These are phyloP conservation scores for Pangasianodon hypophthalmus DNA, from an alignment of 2,113 vertebrate species.

Conservation along the genomic window DNA sequence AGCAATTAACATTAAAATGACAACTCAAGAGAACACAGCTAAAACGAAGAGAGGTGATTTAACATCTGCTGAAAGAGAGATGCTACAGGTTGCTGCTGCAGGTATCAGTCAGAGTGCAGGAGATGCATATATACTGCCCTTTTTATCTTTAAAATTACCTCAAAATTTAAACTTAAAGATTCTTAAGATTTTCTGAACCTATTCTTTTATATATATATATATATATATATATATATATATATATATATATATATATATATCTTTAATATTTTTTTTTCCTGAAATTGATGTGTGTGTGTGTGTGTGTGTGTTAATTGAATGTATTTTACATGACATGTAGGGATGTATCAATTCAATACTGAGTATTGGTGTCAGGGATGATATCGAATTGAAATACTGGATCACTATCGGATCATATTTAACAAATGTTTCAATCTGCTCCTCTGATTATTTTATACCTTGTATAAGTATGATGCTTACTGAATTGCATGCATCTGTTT, in stretches of 20 bases:
- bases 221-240: too few relatives aligned
- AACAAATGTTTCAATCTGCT: neutral
- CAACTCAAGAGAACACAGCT: conserved; percentile 65
- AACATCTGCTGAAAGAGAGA: conserved; percentile 76
- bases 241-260: too few relatives aligned
- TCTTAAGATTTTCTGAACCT: neutral
- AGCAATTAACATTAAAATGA: conserved; percentile 3
- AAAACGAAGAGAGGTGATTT: conserved; percentile 76
- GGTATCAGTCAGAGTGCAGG: conserved; percentile 48
- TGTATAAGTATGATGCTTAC: neutral
- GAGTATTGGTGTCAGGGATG: neutral
- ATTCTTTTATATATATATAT: too few relatives aligned
- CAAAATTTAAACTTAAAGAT: neutral
- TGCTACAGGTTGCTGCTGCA: conserved; percentile 76
- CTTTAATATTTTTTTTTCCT: neutral
- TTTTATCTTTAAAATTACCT: neutral
- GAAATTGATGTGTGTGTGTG: neutral
- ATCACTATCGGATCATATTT: neutral
- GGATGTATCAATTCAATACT: neutral
- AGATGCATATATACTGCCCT: neutral
- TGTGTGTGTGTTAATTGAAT: neutral
- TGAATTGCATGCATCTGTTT: neutral
- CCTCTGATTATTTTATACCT: neutral
- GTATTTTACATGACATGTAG: neutral
- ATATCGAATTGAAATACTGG: neutral